Conservation (phyloP, 2,797 vertebrate species). For the Scolopax bukidnonensis region DNA sequence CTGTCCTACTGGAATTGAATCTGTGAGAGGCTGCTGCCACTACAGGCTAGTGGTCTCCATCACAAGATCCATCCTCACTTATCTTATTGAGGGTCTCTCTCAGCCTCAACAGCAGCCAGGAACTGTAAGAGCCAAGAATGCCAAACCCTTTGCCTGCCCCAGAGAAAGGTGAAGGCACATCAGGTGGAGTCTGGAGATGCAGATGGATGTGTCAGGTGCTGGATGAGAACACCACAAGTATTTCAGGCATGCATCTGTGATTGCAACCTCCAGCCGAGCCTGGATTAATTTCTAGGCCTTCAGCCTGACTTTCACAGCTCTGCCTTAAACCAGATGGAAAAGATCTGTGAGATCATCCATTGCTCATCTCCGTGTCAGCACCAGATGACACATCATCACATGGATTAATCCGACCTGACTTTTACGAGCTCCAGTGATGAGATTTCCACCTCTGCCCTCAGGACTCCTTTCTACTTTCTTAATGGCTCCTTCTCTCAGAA, state of each 20-base stretch:
- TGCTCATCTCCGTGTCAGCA: conserved; percentile 45
- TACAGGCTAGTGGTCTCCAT: neutral
- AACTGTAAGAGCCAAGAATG: neutral
- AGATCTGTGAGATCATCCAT: conserved; percentile 17
- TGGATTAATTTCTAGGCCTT: neutral
- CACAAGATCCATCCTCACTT: neutral
- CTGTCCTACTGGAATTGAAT: neutral
- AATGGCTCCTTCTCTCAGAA: neutral
- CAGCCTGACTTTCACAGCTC: neutral
- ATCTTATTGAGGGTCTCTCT: neutral
- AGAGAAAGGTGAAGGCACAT: neutral
- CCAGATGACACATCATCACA: conserved; percentile 20
- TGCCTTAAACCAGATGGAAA: conserved; percentile 41
- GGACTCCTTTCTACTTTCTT: neutral
- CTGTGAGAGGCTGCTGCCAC: neutral
- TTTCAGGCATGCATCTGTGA: neutral
- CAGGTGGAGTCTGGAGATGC: neutral
- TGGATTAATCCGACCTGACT: neutral
- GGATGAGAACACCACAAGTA: neutral
- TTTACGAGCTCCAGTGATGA: neutral
- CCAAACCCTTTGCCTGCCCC: neutral
- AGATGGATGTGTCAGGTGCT: neutral
- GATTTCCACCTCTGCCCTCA: conserved; percentile 16
- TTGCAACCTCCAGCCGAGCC: neutral
- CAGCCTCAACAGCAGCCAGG: neutral